phyloP scores from a whole-genome alignment of 2,888 invertebrate species.

The Mycogona germanica region DNA sequence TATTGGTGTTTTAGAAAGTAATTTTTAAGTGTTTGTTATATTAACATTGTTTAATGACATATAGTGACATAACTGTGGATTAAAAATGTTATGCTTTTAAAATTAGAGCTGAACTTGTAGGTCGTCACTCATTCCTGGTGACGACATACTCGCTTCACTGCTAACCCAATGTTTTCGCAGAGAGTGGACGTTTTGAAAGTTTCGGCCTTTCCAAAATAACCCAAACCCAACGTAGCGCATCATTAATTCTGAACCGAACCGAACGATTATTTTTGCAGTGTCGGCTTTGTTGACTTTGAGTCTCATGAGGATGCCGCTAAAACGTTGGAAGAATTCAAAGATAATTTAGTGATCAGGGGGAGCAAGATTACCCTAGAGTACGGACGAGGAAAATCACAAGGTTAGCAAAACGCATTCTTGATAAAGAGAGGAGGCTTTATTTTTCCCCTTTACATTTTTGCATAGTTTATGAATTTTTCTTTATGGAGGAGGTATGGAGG shows the following conservation, averaged over 20 bases:
- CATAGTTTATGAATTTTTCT: neutral
- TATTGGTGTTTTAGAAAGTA: too few species aligned
- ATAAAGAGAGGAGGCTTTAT: too few species aligned
- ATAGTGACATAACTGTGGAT: too few species aligned
- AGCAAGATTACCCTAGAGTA: constrained; percentile 1
- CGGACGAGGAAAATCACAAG: neutral
- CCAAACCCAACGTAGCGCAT: neutral
- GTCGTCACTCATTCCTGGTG: too few species aligned
- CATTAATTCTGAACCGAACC: neutral
- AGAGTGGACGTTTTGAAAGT: too few species aligned
- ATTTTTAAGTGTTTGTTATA: too few species aligned
- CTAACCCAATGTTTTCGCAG: too few species aligned
- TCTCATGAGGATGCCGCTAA: constrained; percentile 8
- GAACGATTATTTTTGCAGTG: constrained; percentile 6
- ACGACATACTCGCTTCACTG: too few species aligned
- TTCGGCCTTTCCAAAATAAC: neutral
- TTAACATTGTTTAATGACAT: too few species aligned
- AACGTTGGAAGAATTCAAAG: constrained; percentile 7
- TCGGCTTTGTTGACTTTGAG: constrained; percentile 13
- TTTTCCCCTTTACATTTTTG: neutral
- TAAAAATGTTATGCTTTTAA: neutral
- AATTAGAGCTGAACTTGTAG: too few species aligned
- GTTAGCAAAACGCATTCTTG: too few species aligned
- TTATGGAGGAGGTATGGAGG: too few species aligned
- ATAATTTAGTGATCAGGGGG: constrained; percentile 7